Percentiles rank a stretch among this genome's conserved stretches.
phyloP scores from a whole-genome alignment of 2,888 invertebrate species.

The Acronicta alni region DNA sequence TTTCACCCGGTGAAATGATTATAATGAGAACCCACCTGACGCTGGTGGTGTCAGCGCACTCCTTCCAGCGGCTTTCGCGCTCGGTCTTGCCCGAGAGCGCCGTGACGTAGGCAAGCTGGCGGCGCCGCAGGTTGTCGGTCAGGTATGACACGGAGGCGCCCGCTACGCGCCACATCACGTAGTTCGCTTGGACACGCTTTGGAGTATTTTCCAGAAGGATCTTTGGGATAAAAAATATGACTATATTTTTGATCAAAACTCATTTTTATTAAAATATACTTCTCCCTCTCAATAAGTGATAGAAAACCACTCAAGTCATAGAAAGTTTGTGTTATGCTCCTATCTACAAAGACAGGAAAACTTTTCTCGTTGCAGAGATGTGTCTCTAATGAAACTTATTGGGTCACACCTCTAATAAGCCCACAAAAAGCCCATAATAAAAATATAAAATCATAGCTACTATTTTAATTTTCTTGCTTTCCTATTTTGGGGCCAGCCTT shows the following conservation, averaged over 20 bases:
- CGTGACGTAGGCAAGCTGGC: conserved; percentile 94
- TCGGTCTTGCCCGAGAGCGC: conserved; percentile 95
- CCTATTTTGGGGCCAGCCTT: no score
- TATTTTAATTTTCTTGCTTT: no score
- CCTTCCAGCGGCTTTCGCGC: conserved; percentile 96
- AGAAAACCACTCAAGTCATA: no score
- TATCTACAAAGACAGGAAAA: no score
- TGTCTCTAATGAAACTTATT: no score
- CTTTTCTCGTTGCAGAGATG: no score
- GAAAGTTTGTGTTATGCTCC: no score
- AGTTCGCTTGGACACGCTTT: conserved; percentile 93
- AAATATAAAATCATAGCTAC: no score
- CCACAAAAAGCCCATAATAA: no score
- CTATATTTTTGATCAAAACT: no score
- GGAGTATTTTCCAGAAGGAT: conserved; percentile 85
- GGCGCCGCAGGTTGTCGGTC: conserved; percentile 93
- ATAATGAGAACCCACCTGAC: conserved; percentile 89
- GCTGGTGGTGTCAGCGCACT: conserved; percentile 94
- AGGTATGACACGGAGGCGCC: conserved; percentile 95
- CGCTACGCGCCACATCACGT: conserved; percentile 97
- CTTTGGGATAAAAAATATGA: conserved; percentile 52
- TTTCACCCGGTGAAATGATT: no score
- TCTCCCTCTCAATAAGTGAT: neutral
- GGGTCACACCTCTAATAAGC: no score
- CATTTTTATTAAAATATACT: neutral